Conservation (phyloP, 1,140 invertebrate species). For the Coenobita brevimanus region DNA sequence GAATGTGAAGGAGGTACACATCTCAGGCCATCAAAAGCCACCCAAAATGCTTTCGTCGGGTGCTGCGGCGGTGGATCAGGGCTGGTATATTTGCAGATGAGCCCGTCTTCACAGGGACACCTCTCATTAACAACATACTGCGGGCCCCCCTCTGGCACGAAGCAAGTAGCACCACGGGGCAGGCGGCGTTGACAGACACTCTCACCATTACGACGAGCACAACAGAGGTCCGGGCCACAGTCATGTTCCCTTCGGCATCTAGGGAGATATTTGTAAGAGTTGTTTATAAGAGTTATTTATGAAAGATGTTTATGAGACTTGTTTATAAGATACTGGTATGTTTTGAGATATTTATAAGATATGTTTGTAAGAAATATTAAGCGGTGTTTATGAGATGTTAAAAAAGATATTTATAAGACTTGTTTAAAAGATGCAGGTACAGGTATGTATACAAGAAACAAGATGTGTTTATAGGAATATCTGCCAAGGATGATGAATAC, state of each 20-base stretch:
- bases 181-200: slow-evolving; percentile 24
- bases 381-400: no score
- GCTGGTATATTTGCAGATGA: slow-evolving; percentile 38
- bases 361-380: no score
- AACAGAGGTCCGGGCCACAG: slow-evolving; percentile 28
- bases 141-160: slow-evolving; percentile 35
- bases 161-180: slow-evolving; percentile 26
- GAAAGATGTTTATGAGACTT: no score
- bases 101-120: slow-evolving; percentile 26
- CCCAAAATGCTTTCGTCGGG: neutral
- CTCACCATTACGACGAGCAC: slow-evolving; percentile 29
- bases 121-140: slow-evolving; percentile 36
- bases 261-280: no score
- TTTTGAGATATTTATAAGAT: no score
- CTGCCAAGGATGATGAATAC: no score
- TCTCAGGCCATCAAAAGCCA: neutral
- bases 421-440: no score
- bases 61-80: slow-evolving; percentile 8
- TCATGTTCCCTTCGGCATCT: slow-evolving; percentile 16
- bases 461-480: no score
- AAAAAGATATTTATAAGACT: no score
- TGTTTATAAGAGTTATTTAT: no score
- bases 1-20: slow-evolving; percentile 22
- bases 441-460: no score
- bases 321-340: no score